Conservation (phyloP, 1,140 invertebrate genomes). For the Neuroterus valhalla region DNA sequence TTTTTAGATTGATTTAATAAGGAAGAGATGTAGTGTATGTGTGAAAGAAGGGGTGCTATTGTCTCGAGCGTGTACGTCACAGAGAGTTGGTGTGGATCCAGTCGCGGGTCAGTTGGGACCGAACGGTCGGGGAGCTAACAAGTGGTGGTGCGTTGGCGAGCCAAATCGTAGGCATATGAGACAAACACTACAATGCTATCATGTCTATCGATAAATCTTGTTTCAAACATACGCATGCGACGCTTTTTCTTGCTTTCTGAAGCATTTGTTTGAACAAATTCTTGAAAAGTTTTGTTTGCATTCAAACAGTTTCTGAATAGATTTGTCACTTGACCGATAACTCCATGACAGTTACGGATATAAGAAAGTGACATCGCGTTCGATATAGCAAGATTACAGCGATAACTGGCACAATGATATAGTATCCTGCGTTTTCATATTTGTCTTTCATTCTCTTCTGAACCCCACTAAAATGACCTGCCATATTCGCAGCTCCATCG, state of each 20-base stretch:
- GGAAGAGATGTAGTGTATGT: no score
- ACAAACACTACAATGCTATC: no score
- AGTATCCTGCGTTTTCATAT: no score
- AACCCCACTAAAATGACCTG: slow-evolving; percentile 53
- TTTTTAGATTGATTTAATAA: no score
- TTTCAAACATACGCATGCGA: slow-evolving; percentile 32
- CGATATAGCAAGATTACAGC: slow-evolving; percentile 37
- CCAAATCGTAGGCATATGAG: no score
- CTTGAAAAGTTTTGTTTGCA: slow-evolving; percentile 36
- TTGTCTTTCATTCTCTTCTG: no score
- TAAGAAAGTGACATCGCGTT: slow-evolving; percentile 25
- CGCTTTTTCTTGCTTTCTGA: slow-evolving; percentile 36
- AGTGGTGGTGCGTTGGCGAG: no score
- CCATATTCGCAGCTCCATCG: slow-evolving; percentile 59
- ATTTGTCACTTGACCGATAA: slow-evolving; percentile 20
- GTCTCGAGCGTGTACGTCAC: no score
- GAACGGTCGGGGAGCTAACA: no score
- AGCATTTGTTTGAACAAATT: slow-evolving; percentile 26
- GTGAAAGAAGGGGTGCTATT: no score
- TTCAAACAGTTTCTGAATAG: slow-evolving; percentile 29
- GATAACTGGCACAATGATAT: slow-evolving; percentile 37
- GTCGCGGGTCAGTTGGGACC: no score
- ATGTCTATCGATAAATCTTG: slow-evolving; percentile 39
- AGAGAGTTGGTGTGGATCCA: no score
- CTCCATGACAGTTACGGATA: slow-evolving; percentile 28